A percentile compares a stretch with the other conserved stretches of the same genome.
Evolutionary conservation across 2,888 invertebrate genomes (phyloP).

Genomic region (Azorinus chamasolen): DNA sequence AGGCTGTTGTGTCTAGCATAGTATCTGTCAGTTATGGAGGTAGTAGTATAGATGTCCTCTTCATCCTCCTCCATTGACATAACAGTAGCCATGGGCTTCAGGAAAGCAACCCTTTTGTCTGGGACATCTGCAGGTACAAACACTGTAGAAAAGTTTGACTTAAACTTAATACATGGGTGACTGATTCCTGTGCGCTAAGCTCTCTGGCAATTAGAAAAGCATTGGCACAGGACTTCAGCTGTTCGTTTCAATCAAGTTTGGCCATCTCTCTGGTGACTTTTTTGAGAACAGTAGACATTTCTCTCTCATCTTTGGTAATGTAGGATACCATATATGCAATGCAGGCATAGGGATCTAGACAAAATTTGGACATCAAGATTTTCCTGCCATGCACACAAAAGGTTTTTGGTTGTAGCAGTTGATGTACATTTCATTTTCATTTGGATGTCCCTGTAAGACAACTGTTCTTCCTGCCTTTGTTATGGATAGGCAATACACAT

Average conservation of each 20-base stretch:
- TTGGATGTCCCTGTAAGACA: constrained; percentile 12
- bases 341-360: constrained; percentile 38
- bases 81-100: constrained; percentile 45
- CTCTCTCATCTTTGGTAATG: constrained; percentile 47
- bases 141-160: constrained; percentile 25
- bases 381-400: constrained; percentile 37
- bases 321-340: constrained; percentile 33
- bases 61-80: constrained; percentile 46
- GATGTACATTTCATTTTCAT: constrained; percentile 16
- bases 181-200: constrained; percentile 50
- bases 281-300: constrained; percentile 23
- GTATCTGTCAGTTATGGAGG: constrained; percentile 30
- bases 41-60: constrained; percentile 24
- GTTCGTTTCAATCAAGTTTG: background rate
- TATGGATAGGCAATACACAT: constrained; percentile 7
- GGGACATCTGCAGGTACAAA: constrained; percentile 53
- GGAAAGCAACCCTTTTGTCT: constrained; percentile 34
- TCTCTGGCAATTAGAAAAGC: constrained; percentile 34
- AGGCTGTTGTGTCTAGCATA: constrained; percentile 15
- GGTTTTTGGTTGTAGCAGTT: constrained; percentile 31
- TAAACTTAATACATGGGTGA: constrained; percentile 30
- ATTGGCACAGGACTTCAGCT: constrained; percentile 14
- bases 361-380: constrained; percentile 46
- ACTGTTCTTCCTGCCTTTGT: constrained; percentile 25
- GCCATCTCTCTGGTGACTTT: too few species aligned